Evolutionary conservation across 2,797 vertebrate genomes (phyloP).

Genomic region (Eupleurogrammus muticus): DNA sequence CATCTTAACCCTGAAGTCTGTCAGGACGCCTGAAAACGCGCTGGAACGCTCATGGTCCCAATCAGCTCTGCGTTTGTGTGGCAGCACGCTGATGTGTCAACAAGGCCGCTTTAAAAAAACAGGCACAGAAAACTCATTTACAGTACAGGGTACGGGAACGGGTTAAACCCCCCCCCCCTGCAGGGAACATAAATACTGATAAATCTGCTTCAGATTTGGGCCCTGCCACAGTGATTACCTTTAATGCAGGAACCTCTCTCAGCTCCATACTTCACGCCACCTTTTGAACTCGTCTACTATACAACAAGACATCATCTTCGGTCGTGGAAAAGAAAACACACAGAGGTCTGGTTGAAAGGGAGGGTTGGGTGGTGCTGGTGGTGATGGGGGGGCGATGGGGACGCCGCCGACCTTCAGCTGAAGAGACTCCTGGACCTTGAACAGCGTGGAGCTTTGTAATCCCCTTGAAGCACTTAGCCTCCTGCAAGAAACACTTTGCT

Average conservation of each 20-base stretch:
- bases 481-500: constrained; percentile 11
- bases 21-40: constrained; percentile 94
- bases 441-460: constrained; percentile 48
- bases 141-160: constrained; percentile 77
- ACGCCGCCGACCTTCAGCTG: constrained; percentile 42
- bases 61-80: constrained; percentile 88
- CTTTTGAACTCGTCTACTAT: constrained; percentile 60
- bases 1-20: constrained; percentile 99
- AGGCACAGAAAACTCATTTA: constrained; percentile 91
- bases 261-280: constrained; percentile 50
- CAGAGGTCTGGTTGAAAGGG: constrained; percentile 27
- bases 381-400: constrained; percentile 20
- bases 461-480: constrained; percentile 48
- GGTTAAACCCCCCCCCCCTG: constrained; percentile 14
- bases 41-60: constrained; percentile 88
- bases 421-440: constrained; percentile 49
- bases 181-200: constrained; percentile 64
- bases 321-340: constrained; percentile 58
- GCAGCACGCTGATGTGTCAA: constrained; percentile 95
- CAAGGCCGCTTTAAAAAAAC: constrained; percentile 90
- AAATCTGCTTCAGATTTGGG: constrained; percentile 77
- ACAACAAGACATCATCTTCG: constrained; percentile 50
- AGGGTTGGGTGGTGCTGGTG: constrained; percentile 5
- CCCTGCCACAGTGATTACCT: constrained; percentile 67
- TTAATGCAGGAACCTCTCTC: constrained; percentile 59